Evolutionary conservation across 1,140 invertebrate species (phyloP).

Genomic region (Geopemphigus sp.): DNA sequence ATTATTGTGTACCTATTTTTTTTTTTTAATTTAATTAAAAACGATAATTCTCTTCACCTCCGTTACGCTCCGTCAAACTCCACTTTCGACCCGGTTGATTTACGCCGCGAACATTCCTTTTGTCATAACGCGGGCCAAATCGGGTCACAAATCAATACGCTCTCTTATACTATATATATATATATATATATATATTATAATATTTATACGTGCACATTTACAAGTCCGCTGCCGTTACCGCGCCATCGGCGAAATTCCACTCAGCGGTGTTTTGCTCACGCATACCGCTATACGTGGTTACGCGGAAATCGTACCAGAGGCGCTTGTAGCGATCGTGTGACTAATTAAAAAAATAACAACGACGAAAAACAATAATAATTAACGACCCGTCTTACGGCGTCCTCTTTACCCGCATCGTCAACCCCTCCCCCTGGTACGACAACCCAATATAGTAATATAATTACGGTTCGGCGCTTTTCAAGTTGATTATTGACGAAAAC

Average conservation of each 20-base stretch:
- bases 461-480: not conserved
- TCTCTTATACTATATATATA: constrained; percentile 1
- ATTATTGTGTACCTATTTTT: constrained; percentile 3
- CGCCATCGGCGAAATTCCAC: not conserved
- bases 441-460: not conserved
- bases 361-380: no score
- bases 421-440: not conserved
- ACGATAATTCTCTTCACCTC: constrained; percentile 11
- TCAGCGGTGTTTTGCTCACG: not conserved
- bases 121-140: not conserved
- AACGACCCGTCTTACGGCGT: no score
- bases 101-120: constrained; percentile 22
- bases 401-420: no score
- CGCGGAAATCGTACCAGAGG: no score
- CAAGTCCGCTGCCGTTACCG: not conserved
- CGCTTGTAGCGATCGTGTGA: not conserved
- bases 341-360: not conserved
- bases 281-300: not conserved
- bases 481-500: not conserved
- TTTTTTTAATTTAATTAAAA: constrained; percentile 30
- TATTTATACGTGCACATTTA: no score
- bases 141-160: constrained; percentile 22
- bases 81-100: constrained; percentile 23
- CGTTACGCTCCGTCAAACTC: constrained; percentile 1
- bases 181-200: no score